phyloP scores from a whole-genome alignment of 2,797 vertebrate species.

The Coranthus polyacanthus region DNA sequence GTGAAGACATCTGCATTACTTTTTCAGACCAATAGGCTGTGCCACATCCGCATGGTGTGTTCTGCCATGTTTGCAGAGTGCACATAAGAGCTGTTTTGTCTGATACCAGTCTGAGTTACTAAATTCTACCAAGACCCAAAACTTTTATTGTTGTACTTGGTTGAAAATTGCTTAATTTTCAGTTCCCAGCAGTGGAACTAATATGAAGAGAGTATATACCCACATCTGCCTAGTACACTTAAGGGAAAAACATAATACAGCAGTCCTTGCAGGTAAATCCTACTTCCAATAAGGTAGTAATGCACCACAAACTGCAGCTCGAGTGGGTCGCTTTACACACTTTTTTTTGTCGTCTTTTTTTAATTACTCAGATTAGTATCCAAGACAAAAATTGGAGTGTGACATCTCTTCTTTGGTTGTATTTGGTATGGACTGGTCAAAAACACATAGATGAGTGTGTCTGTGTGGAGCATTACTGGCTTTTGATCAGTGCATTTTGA shows the following conservation, averaged over 20 bases:
- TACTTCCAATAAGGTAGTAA: too few relatives aligned
- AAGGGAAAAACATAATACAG: too few relatives aligned
- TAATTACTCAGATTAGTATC: slow-evolving; percentile 20
- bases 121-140: neutral
- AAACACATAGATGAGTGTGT: neutral
- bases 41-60: slow-evolving; percentile 36
- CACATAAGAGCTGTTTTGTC: slow-evolving; percentile 20
- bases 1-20: slow-evolving; percentile 10
- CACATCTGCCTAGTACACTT: too few relatives aligned
- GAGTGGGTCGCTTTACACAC: too few relatives aligned
- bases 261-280: too few relatives aligned
- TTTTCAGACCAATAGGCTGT: neutral
- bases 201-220: too few relatives aligned
- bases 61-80: slow-evolving; percentile 27
- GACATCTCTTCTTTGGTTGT: neutral
- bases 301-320: too few relatives aligned
- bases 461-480: slow-evolving; percentile 16
- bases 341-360: neutral
- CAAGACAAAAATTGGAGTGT: neutral
- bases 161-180: neutral
- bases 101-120: slow-evolving; percentile 22
- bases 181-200: too few relatives aligned
- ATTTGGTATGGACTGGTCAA: neutral
- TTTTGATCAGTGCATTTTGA: too few relatives aligned
- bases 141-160: neutral